Percentiles rank a stretch among this genome's conserved stretches.
These are phyloP conservation scores for Sternotherus odoratus DNA, from an alignment of 2,797 vertebrate species.

Conservation along the genomic window DNA sequence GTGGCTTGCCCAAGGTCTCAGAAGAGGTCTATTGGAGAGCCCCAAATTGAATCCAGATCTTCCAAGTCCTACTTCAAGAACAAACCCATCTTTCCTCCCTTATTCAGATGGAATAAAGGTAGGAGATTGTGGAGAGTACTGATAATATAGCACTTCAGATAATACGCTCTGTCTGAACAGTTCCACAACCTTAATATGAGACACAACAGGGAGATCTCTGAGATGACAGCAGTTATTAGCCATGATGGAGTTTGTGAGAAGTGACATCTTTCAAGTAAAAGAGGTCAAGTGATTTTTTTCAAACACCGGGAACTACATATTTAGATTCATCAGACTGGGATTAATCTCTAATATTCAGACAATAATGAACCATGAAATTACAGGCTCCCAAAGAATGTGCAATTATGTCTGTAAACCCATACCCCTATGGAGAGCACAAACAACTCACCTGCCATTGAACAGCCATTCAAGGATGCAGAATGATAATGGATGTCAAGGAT, in stretches of 20 bases:
- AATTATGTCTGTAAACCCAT: neutral
- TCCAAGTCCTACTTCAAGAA: neutral
- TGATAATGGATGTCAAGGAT: accelerated
- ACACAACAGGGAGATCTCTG: neutral
- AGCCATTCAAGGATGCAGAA: neutral
- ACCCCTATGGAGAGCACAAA: neutral
- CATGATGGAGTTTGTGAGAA: neutral
- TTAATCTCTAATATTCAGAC: neutral
- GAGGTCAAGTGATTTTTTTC: neutral
- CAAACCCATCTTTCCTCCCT: neutral
- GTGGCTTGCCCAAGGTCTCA: neutral
- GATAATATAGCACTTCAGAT: neutral
- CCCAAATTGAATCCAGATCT: neutral
- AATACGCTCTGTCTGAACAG: neutral
- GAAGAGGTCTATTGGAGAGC: neutral
- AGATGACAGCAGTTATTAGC: neutral
- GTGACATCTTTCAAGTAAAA: neutral
- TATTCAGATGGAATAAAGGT: neutral
- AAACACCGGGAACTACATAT: neutral
- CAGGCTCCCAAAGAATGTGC: neutral
- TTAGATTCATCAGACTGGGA: neutral
- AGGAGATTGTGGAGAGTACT: neutral
- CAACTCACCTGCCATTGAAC: neutral
- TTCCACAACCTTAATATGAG: neutral
- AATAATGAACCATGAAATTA: neutral